phyloP scores from a whole-genome alignment of 2,888 invertebrate species.

The Caenorhabditis becei region DNA sequence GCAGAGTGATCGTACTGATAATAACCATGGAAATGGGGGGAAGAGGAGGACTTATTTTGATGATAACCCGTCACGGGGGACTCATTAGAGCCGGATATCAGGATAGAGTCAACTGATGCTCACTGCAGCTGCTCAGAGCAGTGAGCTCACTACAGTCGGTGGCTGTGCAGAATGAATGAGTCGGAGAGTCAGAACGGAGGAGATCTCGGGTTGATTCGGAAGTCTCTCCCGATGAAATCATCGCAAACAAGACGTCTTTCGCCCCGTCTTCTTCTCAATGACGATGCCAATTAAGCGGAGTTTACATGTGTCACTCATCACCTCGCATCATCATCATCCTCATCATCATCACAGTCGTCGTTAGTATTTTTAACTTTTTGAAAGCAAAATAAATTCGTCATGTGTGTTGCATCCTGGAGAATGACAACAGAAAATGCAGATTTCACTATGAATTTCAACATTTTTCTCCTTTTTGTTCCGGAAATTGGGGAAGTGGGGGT shows the following conservation, averaged over 20 bases:
- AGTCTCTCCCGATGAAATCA: slow-evolving; percentile 41
- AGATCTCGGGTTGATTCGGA: neutral
- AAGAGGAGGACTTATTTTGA: too few species aligned
- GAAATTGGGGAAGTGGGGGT: slow-evolving; percentile 29
- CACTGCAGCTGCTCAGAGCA: too few species aligned
- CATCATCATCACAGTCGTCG: slow-evolving; percentile 5
- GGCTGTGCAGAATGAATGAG: too few species aligned
- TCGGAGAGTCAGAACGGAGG: neutral
- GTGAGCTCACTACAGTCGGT: too few species aligned
- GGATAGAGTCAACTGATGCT: too few species aligned
- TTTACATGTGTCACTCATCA: slow-evolving; percentile 48
- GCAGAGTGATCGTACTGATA: neutral
- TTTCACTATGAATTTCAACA: neutral
- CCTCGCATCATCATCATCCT: slow-evolving; percentile 36
- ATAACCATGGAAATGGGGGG: too few species aligned
- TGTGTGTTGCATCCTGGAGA: slow-evolving; percentile 1
- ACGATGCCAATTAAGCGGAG: slow-evolving; percentile 55
- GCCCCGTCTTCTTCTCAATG: slow-evolving; percentile 27
- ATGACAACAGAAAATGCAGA: neutral
- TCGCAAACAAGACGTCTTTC: slow-evolving; percentile 30
- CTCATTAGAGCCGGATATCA: too few species aligned
- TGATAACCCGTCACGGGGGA: too few species aligned
- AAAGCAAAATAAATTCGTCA: slow-evolving; percentile 31
- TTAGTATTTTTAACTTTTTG: slow-evolving; percentile 25
- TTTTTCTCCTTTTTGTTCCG: neutral